Evolutionary conservation across 2,888 invertebrate genomes (phyloP).

Genomic region (Drosophila villosipedis): DNA sequence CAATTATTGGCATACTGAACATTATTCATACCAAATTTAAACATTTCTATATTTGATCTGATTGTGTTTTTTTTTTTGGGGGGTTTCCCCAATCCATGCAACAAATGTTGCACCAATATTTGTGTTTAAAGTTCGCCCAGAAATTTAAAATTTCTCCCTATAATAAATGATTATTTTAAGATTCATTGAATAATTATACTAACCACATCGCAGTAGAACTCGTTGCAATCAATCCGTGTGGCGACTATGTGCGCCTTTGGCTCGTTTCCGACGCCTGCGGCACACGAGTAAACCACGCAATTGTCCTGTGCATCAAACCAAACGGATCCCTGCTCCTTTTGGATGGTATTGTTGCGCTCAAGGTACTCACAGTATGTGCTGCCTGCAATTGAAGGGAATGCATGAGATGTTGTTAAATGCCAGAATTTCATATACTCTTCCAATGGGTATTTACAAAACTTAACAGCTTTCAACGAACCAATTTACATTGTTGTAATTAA

Average conservation of each 20-base stretch:
- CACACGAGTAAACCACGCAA: conserved; percentile 81
- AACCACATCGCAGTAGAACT: conserved; percentile 84
- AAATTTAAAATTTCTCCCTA: neutral
- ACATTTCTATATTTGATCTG: neutral
- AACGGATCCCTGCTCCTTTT: conserved; percentile 78
- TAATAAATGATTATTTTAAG: neutral
- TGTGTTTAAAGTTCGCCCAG: neutral
- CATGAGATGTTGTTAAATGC: neutral
- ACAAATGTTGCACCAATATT: neutral
- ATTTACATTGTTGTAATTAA: neutral
- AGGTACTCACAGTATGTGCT: conserved; percentile 59
- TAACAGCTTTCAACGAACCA: neutral
- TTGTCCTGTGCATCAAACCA: conserved; percentile 81
- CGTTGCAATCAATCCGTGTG: conserved; percentile 79
- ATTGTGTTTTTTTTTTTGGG: neutral
- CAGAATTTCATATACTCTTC: neutral
- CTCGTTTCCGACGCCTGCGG: conserved; percentile 59
- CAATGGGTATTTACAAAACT: neutral
- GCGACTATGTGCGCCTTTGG: conserved; percentile 63
- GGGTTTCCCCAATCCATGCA: neutral
- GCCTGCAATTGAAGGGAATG: conserved; percentile 8
- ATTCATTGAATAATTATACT: conserved; percentile 37
- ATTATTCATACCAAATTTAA: neutral
- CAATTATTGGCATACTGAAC: neutral
- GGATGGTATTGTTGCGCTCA: conserved; percentile 56